phyloP scores from a whole-genome alignment of 2,113 vertebrate genomes.

The Phyllopteryx taeniolatus region DNA sequence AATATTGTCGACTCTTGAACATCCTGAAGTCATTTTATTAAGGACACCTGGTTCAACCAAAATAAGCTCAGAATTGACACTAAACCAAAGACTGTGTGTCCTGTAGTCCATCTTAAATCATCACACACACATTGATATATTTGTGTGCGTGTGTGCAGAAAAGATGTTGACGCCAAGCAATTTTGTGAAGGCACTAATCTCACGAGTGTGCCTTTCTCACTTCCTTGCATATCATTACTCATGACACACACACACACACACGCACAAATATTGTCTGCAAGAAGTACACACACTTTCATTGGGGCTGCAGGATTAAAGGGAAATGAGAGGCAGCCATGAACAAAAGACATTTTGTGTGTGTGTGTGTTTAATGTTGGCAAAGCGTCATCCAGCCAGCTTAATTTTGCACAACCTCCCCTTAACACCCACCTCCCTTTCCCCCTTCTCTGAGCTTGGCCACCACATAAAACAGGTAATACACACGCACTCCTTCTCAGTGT shows the following conservation, averaged over 20 bases:
- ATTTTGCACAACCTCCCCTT: conserved; percentile 24
- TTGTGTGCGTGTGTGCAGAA: conserved; percentile 10
- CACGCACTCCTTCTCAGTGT: conserved; percentile 45
- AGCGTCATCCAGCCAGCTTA: conserved; percentile 48
- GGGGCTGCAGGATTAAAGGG: conserved; percentile 43
- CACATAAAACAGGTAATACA: conserved; percentile 63
- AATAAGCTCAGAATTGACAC: too few species aligned
- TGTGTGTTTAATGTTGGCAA: conserved; percentile 47
- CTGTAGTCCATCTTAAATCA: background rate
- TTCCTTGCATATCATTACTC: conserved; percentile 32
- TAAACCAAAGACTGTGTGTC: too few species aligned
- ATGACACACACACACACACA: conserved; percentile 10
- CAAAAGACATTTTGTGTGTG: conserved; percentile 38
- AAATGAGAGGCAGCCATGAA: conserved; percentile 42
- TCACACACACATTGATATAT: conserved; percentile 5
- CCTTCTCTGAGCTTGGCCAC: conserved; percentile 47
- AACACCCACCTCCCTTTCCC: background rate
- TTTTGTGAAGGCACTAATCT: conserved; percentile 49
- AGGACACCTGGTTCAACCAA: background rate
- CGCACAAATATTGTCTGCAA: conserved; percentile 7
- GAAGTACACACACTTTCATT: conserved; percentile 25
- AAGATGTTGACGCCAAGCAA: conserved; percentile 44
- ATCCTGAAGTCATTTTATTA: background rate
- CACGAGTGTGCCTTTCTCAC: conserved; percentile 46
- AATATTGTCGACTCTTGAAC: too few species aligned